A percentile compares a stretch with the other conserved stretches of the same genome.
Evolutionary conservation across 1,140 invertebrate genomes (phyloP).

Genomic region (Dendroctonus ponderosae): DNA sequence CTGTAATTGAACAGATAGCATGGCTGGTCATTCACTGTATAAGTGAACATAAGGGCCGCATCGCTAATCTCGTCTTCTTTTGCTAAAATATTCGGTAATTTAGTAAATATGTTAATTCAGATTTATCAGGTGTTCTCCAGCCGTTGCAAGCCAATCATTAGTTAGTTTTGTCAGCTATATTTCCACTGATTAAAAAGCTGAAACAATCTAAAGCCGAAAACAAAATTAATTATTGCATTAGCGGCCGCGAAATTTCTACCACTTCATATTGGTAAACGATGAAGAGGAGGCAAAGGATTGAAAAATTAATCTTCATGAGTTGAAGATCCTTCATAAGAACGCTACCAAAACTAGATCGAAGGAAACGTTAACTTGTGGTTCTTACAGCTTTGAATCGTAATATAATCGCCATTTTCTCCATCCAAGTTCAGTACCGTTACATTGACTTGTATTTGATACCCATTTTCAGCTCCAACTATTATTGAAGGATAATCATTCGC

Average conservation of each 20-base stretch:
- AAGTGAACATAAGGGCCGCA: slow-evolving; percentile 10
- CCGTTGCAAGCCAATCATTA: too few relatives aligned
- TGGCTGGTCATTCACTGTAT: slow-evolving; percentile 6
- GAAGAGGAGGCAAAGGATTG: too few relatives aligned
- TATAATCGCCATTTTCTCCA: slow-evolving; percentile 21
- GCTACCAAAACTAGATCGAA: background rate
- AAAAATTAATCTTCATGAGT: too few relatives aligned
- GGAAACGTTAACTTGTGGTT: background rate
- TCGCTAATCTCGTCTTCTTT: background rate
- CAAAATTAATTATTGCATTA: too few relatives aligned
- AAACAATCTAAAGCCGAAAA: too few relatives aligned
- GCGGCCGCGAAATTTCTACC: too few relatives aligned
- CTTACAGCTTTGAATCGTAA: slow-evolving; percentile 22
- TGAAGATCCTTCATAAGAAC: background rate
- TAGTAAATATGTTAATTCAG: too few relatives aligned
- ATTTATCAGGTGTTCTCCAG: too few relatives aligned
- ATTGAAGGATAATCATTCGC: background rate
- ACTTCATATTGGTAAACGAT: too few relatives aligned
- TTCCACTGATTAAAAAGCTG: too few relatives aligned
- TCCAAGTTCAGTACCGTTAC: slow-evolving; percentile 13
- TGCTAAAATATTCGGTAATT: too few relatives aligned
- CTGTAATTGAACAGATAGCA: slow-evolving; percentile 23
- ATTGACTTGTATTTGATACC: slow-evolving; percentile 25
- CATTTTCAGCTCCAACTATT: slow-evolving; percentile 14
- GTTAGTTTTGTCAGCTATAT: too few relatives aligned